A percentile compares a stretch with the other conserved stretches of the same genome.
Evolutionary conservation across 2,888 invertebrate genomes (phyloP).

Genomic region (Hirtodrosophila histrioides): DNA sequence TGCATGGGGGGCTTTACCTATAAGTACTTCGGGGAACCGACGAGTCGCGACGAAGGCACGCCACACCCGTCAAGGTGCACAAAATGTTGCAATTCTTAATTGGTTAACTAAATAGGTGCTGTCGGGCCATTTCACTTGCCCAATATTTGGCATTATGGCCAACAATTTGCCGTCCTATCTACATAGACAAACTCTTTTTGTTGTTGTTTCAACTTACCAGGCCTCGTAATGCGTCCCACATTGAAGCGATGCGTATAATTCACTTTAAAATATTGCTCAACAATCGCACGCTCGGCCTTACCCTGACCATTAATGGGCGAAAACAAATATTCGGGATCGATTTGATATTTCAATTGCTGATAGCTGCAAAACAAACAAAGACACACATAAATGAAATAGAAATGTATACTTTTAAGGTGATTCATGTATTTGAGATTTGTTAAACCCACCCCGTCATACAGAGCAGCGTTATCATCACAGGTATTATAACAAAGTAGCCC

Average conservation of each 20-base stretch:
- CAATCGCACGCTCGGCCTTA: constrained; percentile 91
- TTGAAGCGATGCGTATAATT: constrained; percentile 94
- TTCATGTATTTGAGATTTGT: neutral
- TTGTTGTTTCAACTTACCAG: constrained; percentile 86
- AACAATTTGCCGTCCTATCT: constrained; percentile 10
- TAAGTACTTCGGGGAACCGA: constrained; percentile 9
- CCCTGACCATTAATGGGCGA: constrained; percentile 95
- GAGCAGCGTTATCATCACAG: constrained; percentile 91
- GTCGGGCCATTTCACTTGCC: constrained; percentile 53
- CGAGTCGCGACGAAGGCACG: constrained; percentile 6
- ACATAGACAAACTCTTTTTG: constrained; percentile 18
- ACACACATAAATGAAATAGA: constrained; percentile 1
- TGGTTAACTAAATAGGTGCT: constrained; percentile 31
- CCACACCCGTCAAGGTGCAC: constrained; percentile 29
- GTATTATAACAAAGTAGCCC: constrained; percentile 94
- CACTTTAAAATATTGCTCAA: constrained; percentile 93
- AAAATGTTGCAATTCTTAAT: constrained; percentile 62
- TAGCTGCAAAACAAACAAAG: constrained; percentile 84
- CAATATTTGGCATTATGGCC: constrained; percentile 36
- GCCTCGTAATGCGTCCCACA: constrained; percentile 93
- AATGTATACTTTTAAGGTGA: neutral
- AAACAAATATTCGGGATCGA: constrained; percentile 96
- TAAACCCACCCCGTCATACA: constrained; percentile 90
- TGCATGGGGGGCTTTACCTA: constrained; percentile 2
- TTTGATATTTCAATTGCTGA: constrained; percentile 93